Base-by-base conservation (phyloP, 2,113 vertebrate species). In the Reinhardtius hippoglossoides region DNA sequence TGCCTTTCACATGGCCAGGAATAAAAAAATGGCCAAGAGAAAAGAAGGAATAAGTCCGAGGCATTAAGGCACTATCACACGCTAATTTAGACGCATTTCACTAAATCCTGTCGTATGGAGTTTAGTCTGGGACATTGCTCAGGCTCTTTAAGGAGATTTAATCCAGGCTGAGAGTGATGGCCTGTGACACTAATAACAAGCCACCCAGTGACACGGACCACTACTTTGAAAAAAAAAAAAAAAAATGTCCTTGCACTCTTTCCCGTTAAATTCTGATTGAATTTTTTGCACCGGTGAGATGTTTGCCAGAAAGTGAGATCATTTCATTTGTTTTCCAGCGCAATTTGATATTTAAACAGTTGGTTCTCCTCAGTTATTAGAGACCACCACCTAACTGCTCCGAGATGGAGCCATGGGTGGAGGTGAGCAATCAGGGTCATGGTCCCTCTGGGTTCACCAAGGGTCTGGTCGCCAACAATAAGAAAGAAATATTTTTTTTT, bases 11-110 rank as follows among this genome's bases (percentile, higher is more conserved):
- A 76, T 70, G 68, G 67, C 77, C 57, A 80, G 20, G 26, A 84
- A 37, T 31, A 10, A n/a, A 42, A 52, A 83, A 80, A 26, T 37
- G 18, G 3, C 10, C 2, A 37, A 27, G 46, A 14, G 10, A n/a
- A 42, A 58, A 57, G 77, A 72, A 62, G 69, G 56, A 44, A 78
- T 62, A 84, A 57, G 24, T 67, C 72, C 16, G n/a, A 59, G 78
- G 87, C 86, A 89, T 90, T 91, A 89, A 85, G 82, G 78, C 84
- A 69, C 85, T 74, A 89, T 93, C 91, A 84, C 92, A 87, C 76
- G 86, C 87, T 88, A 87, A 91, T 92, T 91, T 89, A 88, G 86
- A 85, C 56, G 48, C 82, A 78, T 90, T 88, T 91, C 83, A 76
- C 76, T 66, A 85, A 92, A 90, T 89, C 87, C 87, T 71, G 71